Percentiles rank a stretch among this genome's conserved stretches.
These are phyloP conservation scores for Eriocheir sinensis DNA, from an alignment of 1,140 invertebrate genomes.

Conservation along the genomic window DNA sequence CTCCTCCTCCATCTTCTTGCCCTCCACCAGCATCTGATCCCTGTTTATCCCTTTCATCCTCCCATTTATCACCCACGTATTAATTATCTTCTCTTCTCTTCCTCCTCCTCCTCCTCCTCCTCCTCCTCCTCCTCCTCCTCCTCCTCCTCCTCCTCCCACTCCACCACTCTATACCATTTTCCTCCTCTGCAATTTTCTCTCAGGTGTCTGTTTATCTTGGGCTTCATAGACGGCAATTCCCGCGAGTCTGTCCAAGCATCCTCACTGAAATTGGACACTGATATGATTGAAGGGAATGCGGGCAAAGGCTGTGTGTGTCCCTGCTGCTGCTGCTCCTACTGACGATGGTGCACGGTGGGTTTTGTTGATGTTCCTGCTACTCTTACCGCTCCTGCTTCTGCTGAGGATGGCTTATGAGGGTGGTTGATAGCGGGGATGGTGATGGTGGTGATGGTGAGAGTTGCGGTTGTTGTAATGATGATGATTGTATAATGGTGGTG, in stretches of 20 bases:
- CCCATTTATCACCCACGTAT: no score
- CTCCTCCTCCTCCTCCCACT: not conserved
- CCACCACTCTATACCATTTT: not conserved
- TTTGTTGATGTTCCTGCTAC: not conserved
- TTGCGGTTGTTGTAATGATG: not conserved
- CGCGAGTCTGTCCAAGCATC: not conserved
- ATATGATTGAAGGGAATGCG: not conserved
- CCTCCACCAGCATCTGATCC: no score
- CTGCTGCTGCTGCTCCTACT: not conserved
- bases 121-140: not conserved
- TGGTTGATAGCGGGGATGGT: no score
- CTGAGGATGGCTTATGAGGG: no score
- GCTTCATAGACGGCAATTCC: slow-evolving; percentile 1
- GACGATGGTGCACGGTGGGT: not conserved
- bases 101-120: slow-evolving; percentile 18
- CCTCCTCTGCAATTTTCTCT: not conserved
- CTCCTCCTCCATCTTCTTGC: no score
- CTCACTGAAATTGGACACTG: slow-evolving; percentile 1
- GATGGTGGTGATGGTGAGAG: not conserved
- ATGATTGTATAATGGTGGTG: not conserved
- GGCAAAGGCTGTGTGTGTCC: not conserved
- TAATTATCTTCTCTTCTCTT: not conserved
- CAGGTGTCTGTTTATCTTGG: not conserved
- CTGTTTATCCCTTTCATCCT: no score
- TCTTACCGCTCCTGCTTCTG: no score